phyloP scores from a whole-genome alignment of 1,140 invertebrate genomes.

The Apis dorsata region DNA sequence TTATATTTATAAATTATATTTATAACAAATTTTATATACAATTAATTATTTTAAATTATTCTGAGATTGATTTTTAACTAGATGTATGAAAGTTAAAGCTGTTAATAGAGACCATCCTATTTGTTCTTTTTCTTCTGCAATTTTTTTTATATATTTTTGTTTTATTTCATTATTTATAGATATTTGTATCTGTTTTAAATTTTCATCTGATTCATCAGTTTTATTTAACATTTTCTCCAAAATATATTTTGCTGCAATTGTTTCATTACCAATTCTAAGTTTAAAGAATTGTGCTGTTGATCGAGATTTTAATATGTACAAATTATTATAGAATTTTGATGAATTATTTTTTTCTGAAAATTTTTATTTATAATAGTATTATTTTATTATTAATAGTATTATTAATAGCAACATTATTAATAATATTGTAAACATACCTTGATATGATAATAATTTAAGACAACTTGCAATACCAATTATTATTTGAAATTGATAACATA shows the following conservation, averaged over 20 bases:
- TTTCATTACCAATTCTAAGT: background rate
- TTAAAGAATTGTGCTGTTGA: constrained; percentile 9
- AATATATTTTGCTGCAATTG: constrained; percentile 8
- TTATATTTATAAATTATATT: background rate
- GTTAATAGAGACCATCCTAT: constrained; percentile 44
- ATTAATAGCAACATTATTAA: background rate
- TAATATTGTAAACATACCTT: background rate
- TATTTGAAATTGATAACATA: background rate
- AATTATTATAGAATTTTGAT: background rate
- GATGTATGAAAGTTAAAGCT: constrained; percentile 24
- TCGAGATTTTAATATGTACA: constrained; percentile 9
- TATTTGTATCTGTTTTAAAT: background rate
- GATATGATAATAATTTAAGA: background rate
- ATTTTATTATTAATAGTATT: background rate
- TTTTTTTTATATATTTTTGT: background rate
- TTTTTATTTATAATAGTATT: background rate
- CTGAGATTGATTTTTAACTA: background rate
- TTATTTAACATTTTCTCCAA: background rate
- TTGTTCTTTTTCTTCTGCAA: background rate
- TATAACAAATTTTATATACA: background rate
- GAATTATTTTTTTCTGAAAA: background rate
- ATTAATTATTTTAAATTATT: background rate
- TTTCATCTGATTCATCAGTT: background rate
- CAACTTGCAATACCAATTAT: constrained; percentile 12
- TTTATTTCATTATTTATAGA: background rate